Conservation (phyloP, 1,140 invertebrate genomes). For the Dolichoris vasculosae region DNA sequence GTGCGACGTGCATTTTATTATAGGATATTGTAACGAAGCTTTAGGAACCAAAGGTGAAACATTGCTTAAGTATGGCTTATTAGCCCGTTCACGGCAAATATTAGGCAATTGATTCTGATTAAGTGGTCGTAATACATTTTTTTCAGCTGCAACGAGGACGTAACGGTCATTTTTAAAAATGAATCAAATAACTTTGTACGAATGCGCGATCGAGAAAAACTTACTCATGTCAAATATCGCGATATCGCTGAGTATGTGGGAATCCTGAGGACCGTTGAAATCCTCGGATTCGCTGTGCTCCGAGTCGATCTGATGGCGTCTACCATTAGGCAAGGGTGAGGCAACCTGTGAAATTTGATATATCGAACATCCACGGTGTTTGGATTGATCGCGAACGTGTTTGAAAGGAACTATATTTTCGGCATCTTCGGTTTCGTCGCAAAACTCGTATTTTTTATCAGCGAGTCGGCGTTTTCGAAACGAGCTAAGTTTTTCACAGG, state of each 20-base stretch:
- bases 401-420: slow-evolving; percentile 89
- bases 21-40: slow-evolving; percentile 69
- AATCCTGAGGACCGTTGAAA: slow-evolving; percentile 61
- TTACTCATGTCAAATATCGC: slow-evolving; percentile 62
- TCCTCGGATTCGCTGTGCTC: slow-evolving; percentile 72
- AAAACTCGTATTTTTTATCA: slow-evolving; percentile 94
- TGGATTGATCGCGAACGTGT: slow-evolving; percentile 71
- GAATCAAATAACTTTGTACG: background rate
- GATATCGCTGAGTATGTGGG: slow-evolving; percentile 57
- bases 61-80: slow-evolving; percentile 62
- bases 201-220: background rate
- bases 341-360: slow-evolving; percentile 67
- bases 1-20: slow-evolving; percentile 75
- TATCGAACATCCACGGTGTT: slow-evolving; percentile 64
- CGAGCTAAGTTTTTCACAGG: slow-evolving; percentile 87
- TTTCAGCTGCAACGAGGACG: slow-evolving; percentile 61
- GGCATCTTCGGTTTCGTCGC: slow-evolving; percentile 83
- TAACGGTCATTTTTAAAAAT: background rate
- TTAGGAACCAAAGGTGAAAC: slow-evolving; percentile 69
- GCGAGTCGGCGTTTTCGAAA: slow-evolving; percentile 87
- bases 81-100: slow-evolving; percentile 64
- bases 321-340: slow-evolving; percentile 66
- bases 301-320: slow-evolving; percentile 67
- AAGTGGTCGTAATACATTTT: slow-evolving; percentile 69
- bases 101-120: slow-evolving; percentile 72